phyloP scores from a whole-genome alignment of 2,797 vertebrate genomes.

The Menidia menidia region DNA sequence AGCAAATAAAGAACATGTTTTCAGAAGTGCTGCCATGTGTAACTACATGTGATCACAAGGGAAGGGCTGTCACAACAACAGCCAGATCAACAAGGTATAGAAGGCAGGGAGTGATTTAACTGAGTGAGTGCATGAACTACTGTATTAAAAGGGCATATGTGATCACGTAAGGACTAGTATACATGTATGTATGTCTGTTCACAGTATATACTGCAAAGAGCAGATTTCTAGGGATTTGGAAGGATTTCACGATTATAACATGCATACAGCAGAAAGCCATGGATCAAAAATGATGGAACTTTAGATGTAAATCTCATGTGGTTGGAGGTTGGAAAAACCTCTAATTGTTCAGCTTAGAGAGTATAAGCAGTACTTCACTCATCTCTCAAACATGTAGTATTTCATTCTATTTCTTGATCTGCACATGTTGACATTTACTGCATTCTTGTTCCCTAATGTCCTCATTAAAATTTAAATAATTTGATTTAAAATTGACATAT shows the following conservation, averaged over 20 bases:
- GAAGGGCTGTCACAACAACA: neutral
- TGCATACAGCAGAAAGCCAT: conserved; percentile 66
- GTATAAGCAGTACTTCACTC: conserved; percentile 4
- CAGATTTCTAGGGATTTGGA: conserved; percentile 79
- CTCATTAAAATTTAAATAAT: neutral
- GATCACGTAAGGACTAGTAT: neutral
- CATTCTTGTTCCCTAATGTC: neutral
- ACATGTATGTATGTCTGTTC: neutral
- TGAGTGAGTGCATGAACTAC: conserved; percentile 1
- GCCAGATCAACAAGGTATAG: conserved; percentile 2
- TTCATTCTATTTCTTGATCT: neutral
- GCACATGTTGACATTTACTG: neutral
- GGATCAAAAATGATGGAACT: conserved; percentile 55
- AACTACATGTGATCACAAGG: neutral
- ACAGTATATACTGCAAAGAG: conserved; percentile 16
- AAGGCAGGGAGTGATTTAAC: neutral
- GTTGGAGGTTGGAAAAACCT: conserved; percentile 35
- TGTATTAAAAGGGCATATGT: conserved; percentile 4
- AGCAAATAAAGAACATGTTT: neutral
- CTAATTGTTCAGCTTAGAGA: conserved; percentile 20
- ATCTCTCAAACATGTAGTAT: conserved; percentile 16
- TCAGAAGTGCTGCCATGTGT: neutral
- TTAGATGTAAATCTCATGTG: conserved; percentile 56
- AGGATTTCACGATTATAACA: conserved; percentile 80
- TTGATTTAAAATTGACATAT: neutral